Conservation (phyloP, 2,888 invertebrate genomes). For the Drosophila aldrichi region DNA sequence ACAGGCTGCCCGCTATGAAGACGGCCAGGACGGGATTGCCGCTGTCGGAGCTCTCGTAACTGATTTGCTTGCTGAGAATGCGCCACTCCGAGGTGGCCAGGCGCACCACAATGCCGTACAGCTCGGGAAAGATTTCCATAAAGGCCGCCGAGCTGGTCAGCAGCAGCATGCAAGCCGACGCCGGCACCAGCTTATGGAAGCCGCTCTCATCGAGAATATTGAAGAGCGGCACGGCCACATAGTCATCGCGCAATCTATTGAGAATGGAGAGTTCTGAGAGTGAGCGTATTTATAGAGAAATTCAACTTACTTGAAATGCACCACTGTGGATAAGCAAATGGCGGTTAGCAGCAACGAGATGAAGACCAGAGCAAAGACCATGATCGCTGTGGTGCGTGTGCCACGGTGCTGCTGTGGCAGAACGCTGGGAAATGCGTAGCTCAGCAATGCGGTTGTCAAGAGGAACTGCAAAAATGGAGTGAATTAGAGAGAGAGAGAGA, state of each 20-base stretch:
- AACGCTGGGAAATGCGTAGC: slow-evolving; percentile 83
- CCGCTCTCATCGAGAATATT: slow-evolving; percentile 86
- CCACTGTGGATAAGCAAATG: slow-evolving; percentile 83
- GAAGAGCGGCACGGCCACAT: slow-evolving; percentile 85
- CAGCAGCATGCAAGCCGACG: slow-evolving; percentile 87
- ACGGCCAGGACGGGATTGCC: slow-evolving; percentile 87
- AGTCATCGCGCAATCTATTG: slow-evolving; percentile 79
- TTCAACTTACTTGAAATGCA: slow-evolving; percentile 81
- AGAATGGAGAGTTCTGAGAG: too few species aligned
- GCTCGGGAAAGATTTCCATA: slow-evolving; percentile 86
- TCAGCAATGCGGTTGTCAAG: slow-evolving; percentile 79
- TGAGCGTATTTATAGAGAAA: neutral
- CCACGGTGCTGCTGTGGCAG: slow-evolving; percentile 76
- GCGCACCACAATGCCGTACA: slow-evolving; percentile 86
- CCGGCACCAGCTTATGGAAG: slow-evolving; percentile 87
- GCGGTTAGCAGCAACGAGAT: slow-evolving; percentile 80
- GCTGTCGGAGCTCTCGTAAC: slow-evolving; percentile 86
- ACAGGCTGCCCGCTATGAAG: slow-evolving; percentile 87
- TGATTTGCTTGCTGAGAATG: slow-evolving; percentile 86
- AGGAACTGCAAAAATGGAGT: slow-evolving; percentile 67
- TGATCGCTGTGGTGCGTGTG: slow-evolving; percentile 73
- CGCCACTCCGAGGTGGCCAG: slow-evolving; percentile 87
- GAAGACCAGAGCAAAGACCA: slow-evolving; percentile 74
- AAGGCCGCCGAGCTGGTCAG: slow-evolving; percentile 86
- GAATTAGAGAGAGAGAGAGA: neutral